Evolutionary conservation across 1,140 invertebrate species (phyloP).

Genomic region (Leptinotarsa texana): DNA sequence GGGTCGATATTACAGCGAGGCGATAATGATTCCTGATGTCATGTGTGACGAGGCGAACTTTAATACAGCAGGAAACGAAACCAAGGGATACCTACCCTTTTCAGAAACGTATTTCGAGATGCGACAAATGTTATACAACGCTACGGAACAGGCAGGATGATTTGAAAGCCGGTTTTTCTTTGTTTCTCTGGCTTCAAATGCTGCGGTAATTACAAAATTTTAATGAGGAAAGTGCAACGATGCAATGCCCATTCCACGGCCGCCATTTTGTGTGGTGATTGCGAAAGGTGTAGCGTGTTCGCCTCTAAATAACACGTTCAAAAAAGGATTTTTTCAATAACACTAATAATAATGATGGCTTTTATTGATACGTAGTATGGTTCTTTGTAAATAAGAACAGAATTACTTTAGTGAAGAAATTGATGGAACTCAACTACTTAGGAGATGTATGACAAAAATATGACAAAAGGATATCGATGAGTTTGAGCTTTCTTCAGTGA

Average conservation of each 20-base stretch:
- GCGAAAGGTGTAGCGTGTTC: neutral
- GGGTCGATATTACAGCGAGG: neutral
- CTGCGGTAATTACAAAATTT: slow-evolving; percentile 50
- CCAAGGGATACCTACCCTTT: neutral
- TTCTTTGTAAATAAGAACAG: too few relatives aligned
- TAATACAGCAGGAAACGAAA: neutral
- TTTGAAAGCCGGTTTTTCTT: slow-evolving; percentile 14
- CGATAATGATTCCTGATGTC: slow-evolving; percentile 12
- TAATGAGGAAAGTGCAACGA: slow-evolving; percentile 53
- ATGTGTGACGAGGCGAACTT: slow-evolving; percentile 14
- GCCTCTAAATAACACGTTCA: neutral
- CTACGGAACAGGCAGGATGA: neutral
- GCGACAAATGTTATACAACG: slow-evolving; percentile 5
- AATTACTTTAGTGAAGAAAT: too few relatives aligned
- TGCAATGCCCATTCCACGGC: slow-evolving; percentile 40
- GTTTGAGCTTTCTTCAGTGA: too few relatives aligned
- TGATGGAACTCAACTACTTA: too few relatives aligned
- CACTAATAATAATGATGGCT: too few relatives aligned
- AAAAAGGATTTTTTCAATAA: too few relatives aligned
- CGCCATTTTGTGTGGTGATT: slow-evolving; percentile 8
- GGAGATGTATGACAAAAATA: too few relatives aligned
- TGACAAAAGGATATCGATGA: too few relatives aligned
- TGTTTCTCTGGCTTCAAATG: slow-evolving; percentile 5
- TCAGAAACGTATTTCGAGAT: neutral
- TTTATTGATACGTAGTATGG: too few relatives aligned